Conservation (phyloP, 2,888 invertebrate species). For the Tholera decimalis region DNA sequence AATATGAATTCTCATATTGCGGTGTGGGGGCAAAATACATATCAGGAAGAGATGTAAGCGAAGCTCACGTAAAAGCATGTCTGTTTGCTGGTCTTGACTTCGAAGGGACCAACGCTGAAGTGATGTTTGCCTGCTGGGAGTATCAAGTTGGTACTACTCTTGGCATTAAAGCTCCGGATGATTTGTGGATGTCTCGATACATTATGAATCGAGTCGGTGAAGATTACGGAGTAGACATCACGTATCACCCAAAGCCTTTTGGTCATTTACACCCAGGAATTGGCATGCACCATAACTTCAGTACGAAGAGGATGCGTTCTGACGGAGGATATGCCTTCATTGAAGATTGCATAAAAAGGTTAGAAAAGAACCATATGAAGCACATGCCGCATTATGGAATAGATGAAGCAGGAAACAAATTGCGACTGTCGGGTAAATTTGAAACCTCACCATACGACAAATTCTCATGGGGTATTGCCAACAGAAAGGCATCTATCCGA, state of each 20-base stretch:
- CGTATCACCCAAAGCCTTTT: slow-evolving; percentile 94
- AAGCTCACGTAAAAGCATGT: slow-evolving; percentile 96
- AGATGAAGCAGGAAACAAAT: slow-evolving; percentile 97
- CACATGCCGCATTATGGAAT: slow-evolving; percentile 98
- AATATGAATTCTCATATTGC: slow-evolving; percentile 97
- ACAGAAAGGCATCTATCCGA: slow-evolving; percentile 97
- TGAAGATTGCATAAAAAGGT: slow-evolving; percentile 97
- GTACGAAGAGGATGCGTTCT: slow-evolving; percentile 96
- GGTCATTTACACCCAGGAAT: slow-evolving; percentile 96
- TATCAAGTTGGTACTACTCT: slow-evolving; percentile 97
- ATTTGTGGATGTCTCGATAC: slow-evolving; percentile 97
- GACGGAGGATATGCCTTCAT: slow-evolving; percentile 95
- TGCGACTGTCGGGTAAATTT: slow-evolving; percentile 97
- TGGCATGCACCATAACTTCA: slow-evolving; percentile 98
- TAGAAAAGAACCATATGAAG: slow-evolving; percentile 96
- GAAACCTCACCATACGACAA: slow-evolving; percentile 99
- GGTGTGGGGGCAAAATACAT: slow-evolving; percentile 98
- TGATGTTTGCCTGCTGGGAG: slow-evolving; percentile 98
- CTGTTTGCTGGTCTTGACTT: slow-evolving; percentile 98
- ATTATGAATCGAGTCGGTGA: slow-evolving; percentile 96
- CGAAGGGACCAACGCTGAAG: slow-evolving; percentile 99
- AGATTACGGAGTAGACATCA: slow-evolving; percentile 95
- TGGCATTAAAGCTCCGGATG: slow-evolving; percentile 96
- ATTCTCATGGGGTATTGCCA: slow-evolving; percentile 97
- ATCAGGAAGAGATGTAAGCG: slow-evolving; percentile 97